A percentile compares a stretch with the other conserved stretches of the same genome.
Conservation (phyloP, 2,113 vertebrate genomes). For the Coregonus clupeaformis region DNA sequence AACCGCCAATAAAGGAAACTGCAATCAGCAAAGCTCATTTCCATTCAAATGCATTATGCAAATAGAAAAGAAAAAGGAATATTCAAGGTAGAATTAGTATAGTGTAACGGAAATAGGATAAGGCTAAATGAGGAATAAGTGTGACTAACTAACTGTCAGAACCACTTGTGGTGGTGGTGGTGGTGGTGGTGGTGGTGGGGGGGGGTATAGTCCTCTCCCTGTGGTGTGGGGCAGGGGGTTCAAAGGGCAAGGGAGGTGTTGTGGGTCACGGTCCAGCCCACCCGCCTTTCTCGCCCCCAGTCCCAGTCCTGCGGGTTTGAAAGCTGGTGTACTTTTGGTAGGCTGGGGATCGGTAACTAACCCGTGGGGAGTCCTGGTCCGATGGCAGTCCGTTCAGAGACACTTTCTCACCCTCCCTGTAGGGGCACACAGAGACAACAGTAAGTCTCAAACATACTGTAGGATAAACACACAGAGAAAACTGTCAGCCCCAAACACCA, state of each 20-base stretch:
- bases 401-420: constrained; percentile 79
- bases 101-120: background rate
- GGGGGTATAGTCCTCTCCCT: background rate
- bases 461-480: background rate
- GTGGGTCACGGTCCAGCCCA: constrained; percentile 69
- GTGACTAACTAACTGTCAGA: background rate
- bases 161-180: background rate
- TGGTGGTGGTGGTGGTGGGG: background rate
- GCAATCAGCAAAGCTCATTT: background rate
- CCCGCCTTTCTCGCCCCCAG: constrained; percentile 63
- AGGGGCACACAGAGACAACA: constrained; percentile 9
- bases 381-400: constrained; percentile 91
- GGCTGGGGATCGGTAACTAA: constrained; percentile 98
- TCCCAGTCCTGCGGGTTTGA: constrained; percentile 85
- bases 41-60: background rate
- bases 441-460: background rate
- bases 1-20: background rate
- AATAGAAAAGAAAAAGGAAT: background rate
- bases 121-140: background rate
- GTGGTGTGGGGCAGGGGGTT: constrained; percentile 20
- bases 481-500: background rate
- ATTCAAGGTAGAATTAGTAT: background rate
- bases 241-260: background rate
- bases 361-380: constrained; percentile 95
- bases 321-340: constrained; percentile 95